A percentile compares a stretch with the other conserved stretches of the same genome.
Conservation (phyloP, 92 coral and sea anemone genomes). For the Epizoanthus fatuus region DNA sequence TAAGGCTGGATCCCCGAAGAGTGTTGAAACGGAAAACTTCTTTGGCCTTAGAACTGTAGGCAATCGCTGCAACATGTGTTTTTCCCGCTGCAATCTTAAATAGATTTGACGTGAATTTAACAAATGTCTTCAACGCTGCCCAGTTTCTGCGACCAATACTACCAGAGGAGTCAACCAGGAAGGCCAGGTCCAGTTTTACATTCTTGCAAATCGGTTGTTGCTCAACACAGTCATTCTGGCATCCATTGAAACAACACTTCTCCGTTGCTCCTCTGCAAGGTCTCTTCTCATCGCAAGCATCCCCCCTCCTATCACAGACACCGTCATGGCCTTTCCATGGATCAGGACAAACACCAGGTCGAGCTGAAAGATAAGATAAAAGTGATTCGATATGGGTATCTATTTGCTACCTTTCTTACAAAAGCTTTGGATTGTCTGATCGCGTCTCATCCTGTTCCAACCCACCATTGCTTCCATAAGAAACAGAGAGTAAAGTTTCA, state of each 20-base stretch:
- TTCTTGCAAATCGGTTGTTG: conserved; percentile 9
- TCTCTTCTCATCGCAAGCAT: neutral
- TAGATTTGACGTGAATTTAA: neutral
- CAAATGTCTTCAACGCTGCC: conserved; percentile 22
- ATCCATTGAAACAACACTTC: conserved; percentile 39
- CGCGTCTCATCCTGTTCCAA: too few species aligned
- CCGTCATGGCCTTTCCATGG: neutral
- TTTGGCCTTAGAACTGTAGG: conserved; percentile 20
- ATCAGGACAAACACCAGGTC: conserved; percentile 31
- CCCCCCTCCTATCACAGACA: neutral
- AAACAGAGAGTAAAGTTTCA: too few species aligned
- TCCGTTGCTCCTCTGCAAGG: neutral
- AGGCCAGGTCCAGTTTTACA: conserved; percentile 14
- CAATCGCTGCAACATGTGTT: conserved; percentile 34
- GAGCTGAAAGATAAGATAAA: conserved; percentile 4
- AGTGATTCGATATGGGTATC: neutral
- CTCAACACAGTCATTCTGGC: conserved; percentile 1
- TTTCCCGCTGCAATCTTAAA: conserved; percentile 3
- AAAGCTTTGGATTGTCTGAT: too few species aligned
- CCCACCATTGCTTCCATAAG: too few species aligned
- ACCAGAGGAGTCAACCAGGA: conserved; percentile 35
- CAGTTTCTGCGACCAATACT: conserved; percentile 39
- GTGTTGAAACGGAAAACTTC: conserved; percentile 38
- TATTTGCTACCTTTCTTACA: neutral
- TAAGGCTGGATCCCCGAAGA: conserved; percentile 10